phyloP scores from a whole-genome alignment of 2,888 invertebrate species.

The Phanerotoma sp. region DNA sequence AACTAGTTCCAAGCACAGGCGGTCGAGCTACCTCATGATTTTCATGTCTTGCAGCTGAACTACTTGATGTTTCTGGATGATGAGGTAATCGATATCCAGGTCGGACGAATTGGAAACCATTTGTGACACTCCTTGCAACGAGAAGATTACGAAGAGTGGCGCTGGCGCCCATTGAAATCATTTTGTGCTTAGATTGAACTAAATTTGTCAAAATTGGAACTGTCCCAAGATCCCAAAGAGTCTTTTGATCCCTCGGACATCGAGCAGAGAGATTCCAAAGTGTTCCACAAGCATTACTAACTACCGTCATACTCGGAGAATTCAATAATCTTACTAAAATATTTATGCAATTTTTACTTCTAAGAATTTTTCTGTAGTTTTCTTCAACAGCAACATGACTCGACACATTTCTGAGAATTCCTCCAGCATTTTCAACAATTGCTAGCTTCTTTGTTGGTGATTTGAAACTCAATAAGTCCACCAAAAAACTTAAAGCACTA shows the following conservation, averaged over 20 bases:
- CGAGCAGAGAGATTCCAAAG: constrained; percentile 93
- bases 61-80: neutral
- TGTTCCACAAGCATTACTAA: constrained; percentile 94
- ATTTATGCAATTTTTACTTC: constrained; percentile 79
- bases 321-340: constrained; percentile 86
- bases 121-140: constrained; percentile 73
- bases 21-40: neutral
- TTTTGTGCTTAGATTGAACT: constrained; percentile 91
- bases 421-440: constrained; percentile 92
- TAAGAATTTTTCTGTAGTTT: constrained; percentile 79
- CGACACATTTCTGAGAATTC: constrained; percentile 89
- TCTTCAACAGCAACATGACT: constrained; percentile 89
- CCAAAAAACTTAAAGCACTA: constrained; percentile 84
- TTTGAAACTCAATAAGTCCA: constrained; percentile 83
- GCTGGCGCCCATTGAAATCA: constrained; percentile 92
- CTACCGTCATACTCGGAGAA: constrained; percentile 88
- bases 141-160: constrained; percentile 89
- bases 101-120: constrained; percentile 51
- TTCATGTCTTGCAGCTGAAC: neutral
- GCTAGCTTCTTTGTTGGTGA: constrained; percentile 84
- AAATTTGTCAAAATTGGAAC: constrained; percentile 85
- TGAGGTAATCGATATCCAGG: neutral
- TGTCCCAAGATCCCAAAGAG: constrained; percentile 85
- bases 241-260: constrained; percentile 81
- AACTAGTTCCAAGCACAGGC: neutral